Evolutionary conservation across 1,140 invertebrate genomes (phyloP).

Genomic region (Oscheius sp.): DNA sequence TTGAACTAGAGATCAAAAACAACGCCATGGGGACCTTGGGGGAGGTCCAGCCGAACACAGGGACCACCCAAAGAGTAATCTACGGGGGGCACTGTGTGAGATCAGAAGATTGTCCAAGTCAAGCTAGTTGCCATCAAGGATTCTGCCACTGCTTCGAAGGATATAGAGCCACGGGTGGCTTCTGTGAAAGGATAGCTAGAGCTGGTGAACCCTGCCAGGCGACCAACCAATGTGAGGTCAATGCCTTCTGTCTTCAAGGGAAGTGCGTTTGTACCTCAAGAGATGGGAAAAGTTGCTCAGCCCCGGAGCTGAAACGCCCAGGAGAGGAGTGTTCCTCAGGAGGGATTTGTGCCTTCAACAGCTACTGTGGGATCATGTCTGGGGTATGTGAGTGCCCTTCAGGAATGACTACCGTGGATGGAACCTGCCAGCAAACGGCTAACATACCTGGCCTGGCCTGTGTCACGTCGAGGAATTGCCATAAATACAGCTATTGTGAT

Average conservation of each 20-base stretch:
- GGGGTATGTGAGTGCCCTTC: slow-evolving; percentile 58
- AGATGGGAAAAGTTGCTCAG: slow-evolving; percentile 10
- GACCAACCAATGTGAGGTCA: slow-evolving; percentile 50
- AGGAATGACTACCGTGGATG: slow-evolving; percentile 48
- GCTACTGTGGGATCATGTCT: slow-evolving; percentile 47
- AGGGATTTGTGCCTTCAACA: slow-evolving; percentile 53
- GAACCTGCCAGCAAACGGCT: slow-evolving; percentile 34
- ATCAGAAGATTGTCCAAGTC: slow-evolving; percentile 13
- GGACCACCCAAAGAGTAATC: neutral
- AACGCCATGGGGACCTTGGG: slow-evolving; percentile 32
- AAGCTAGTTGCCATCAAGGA: slow-evolving; percentile 37
- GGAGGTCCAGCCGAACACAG: slow-evolving; percentile 15
- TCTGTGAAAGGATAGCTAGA: slow-evolving; percentile 44
- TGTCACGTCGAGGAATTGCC: slow-evolving; percentile 45
- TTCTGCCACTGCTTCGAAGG: slow-evolving; percentile 49
- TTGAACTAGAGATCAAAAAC: slow-evolving; percentile 21
- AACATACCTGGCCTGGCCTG: slow-evolving; percentile 38
- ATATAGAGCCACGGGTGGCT: slow-evolving; percentile 40
- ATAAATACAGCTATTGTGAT: slow-evolving; percentile 54
- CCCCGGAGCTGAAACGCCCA: slow-evolving; percentile 30
- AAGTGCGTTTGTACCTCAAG: slow-evolving; percentile 38
- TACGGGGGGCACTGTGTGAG: neutral
- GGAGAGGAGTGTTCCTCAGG: slow-evolving; percentile 51
- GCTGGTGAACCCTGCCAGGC: slow-evolving; percentile 47
- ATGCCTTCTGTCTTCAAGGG: slow-evolving; percentile 47